Conservation (phyloP, 2,888 invertebrate species). For the Perdita meconis region DNA sequence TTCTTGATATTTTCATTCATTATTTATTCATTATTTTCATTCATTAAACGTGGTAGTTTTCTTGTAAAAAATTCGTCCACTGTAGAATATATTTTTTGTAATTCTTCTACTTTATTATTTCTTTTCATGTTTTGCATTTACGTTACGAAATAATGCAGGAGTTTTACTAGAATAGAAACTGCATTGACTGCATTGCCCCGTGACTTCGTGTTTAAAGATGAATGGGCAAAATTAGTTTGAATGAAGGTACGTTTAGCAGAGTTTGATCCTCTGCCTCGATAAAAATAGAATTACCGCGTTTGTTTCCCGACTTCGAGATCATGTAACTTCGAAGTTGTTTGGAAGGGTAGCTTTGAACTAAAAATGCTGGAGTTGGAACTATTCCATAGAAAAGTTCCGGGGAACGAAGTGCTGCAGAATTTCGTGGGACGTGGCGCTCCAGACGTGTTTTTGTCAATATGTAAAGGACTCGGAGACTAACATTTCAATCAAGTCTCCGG, state of each 20-base stretch:
- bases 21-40: too few relatives aligned
- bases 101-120: too few relatives aligned
- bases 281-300: slow-evolving; percentile 4
- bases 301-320: slow-evolving; percentile 25
- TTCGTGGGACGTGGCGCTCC: background rate
- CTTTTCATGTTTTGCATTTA: too few relatives aligned
- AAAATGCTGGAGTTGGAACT: slow-evolving; percentile 44
- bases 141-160: too few relatives aligned
- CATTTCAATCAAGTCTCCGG: background rate
- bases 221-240: background rate
- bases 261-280: background rate
- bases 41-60: too few relatives aligned
- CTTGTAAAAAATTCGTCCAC: too few relatives aligned
- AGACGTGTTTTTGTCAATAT: slow-evolving; percentile 17
- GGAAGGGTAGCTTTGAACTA: slow-evolving; percentile 5
- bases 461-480: background rate
- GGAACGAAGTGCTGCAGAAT: slow-evolving; percentile 5
- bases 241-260: background rate
- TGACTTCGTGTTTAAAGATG: background rate
- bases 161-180: too few relatives aligned
- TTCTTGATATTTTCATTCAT: too few relatives aligned
- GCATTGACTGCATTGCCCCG: too few relatives aligned
- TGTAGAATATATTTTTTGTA: too few relatives aligned
- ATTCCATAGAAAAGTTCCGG: slow-evolving; percentile 38
- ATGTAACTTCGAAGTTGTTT: slow-evolving; percentile 19